Base-by-base conservation (phyloP, 2,113 vertebrate species). In the Choloepus hoffmanni region DNA sequence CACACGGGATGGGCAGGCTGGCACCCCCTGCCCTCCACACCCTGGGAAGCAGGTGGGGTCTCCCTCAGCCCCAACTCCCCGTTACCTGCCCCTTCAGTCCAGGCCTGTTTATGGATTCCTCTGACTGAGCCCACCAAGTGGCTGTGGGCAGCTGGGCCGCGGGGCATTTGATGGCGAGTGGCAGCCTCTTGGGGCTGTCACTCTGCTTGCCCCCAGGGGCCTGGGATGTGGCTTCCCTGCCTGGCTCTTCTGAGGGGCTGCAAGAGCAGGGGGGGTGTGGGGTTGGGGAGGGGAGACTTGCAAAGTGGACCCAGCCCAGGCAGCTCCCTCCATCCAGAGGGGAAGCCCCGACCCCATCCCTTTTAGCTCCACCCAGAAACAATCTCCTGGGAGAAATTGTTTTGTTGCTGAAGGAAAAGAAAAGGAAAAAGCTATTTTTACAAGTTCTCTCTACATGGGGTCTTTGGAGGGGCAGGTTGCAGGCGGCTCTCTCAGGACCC, bases 361-460 rank as follows among this genome's bases (percentile, higher is more conserved):
- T 98, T 98, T 98, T 98, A 98, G 98, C 97, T 97, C 98, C 97
- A 97, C 96, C 94, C 97, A 97, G 98, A 98, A 98, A 98, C 97
- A 96, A 95, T 98, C 98, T 97, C 98, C 97, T 12, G 79, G 96
- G 97, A 98, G 98, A 98, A 98, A 98, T 98, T 98, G 98, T 98
- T 98, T 98, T 98, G 98, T 96, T 98, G 98, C 97, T 97, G 97
- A 98, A 98, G 96, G 84, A 96, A 95, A 98, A 98, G 97, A 98
- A 98, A 98, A 96, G 40, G 72, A 97, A 97, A 98, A 97, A 97
- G 98, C 97, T 98, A 95, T 98, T 98, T 98, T 97, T 95, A 98
- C 98, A 97, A 95, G 89, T 97, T 97, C 94, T 97, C 85, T 94
- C 74, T 95, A 92, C 95, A 77, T 85, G 96, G 89, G 58, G 12